Evolutionary conservation across 2,113 vertebrate species (phyloP).

Genomic region (Meriones unguiculatus): DNA sequence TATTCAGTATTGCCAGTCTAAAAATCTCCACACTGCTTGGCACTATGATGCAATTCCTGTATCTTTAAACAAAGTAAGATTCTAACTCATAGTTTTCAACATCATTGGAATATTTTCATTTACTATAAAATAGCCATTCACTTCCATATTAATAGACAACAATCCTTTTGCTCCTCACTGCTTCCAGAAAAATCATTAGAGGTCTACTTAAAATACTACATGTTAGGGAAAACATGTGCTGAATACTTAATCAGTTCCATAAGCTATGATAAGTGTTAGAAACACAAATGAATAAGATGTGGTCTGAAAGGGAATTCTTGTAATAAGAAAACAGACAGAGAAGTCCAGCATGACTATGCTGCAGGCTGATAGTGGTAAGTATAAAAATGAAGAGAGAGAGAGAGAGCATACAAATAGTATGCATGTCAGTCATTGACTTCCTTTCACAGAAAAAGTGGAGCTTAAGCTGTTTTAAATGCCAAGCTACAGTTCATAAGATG

Average conservation of each 20-base stretch:
- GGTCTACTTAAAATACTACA: constrained; percentile 1
- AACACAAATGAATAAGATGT: constrained; percentile 43
- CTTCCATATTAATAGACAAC: constrained; percentile 16
- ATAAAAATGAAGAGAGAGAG: background rate
- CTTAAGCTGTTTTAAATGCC: background rate
- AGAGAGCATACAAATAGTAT: background rate
- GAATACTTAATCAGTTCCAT: background rate
- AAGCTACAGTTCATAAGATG: background rate
- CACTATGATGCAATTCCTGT: background rate
- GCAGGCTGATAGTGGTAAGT: background rate
- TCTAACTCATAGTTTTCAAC: background rate
- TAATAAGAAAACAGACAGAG: background rate
- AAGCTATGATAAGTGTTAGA: background rate
- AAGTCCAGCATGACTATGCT: background rate
- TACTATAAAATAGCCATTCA: background rate
- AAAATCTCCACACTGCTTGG: background rate
- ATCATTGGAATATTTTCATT: constrained; percentile 23
- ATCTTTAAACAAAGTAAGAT: constrained; percentile 43
- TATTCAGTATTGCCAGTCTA: constrained; percentile 14
- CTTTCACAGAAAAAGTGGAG: background rate
- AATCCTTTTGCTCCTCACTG: constrained; percentile 7
- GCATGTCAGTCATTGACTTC: background rate
- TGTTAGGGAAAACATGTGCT: constrained; percentile 16
- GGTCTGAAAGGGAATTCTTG: background rate
- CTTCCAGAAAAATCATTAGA: background rate